phyloP scores from a whole-genome alignment of 2,888 invertebrate genomes.

The Synanthedon myopaeformis region DNA sequence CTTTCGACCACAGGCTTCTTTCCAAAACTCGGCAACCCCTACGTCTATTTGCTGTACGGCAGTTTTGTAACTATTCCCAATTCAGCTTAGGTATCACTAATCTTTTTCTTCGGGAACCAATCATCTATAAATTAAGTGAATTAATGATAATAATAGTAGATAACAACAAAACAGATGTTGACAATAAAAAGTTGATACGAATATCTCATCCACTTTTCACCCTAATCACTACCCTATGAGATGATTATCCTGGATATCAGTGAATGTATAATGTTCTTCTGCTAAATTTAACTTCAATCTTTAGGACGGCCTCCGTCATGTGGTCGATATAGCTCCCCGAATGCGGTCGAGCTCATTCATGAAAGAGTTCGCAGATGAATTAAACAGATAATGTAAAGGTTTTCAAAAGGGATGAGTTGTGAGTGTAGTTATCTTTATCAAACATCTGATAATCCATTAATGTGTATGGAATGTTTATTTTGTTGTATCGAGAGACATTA shows the following conservation, averaged over 20 bases:
- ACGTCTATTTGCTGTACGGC: no score
- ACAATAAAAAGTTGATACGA: not conserved
- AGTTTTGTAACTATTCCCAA: no score
- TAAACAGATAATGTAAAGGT: conserved; percentile 63
- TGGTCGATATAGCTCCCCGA: conserved; percentile 58
- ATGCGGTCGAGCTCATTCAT: conserved; percentile 57
- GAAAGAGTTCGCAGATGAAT: conserved; percentile 66
- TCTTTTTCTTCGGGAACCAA: no score
- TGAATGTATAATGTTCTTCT: conserved; percentile 67
- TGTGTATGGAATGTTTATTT: not conserved
- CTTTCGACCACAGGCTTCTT: no score
- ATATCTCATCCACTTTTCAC: not conserved
- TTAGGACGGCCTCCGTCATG: conserved; percentile 51
- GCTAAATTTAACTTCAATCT: conserved; percentile 66
- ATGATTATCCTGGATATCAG: conserved; percentile 48
- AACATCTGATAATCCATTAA: not conserved
- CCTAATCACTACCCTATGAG: conserved; percentile 33
- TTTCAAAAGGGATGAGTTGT: conserved; percentile 30
- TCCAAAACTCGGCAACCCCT: no score
- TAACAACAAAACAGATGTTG: conserved; percentile 1
- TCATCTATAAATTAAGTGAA: no score
- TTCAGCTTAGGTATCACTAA: no score
- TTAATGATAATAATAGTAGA: no score
- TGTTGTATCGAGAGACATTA: not conserved
- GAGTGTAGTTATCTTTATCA: conserved; percentile 6